A percentile compares a stretch with the other conserved stretches of the same genome.
phyloP scores from a whole-genome alignment of 2,888 invertebrate genomes.

The Himalopsyche kuldschensis region DNA sequence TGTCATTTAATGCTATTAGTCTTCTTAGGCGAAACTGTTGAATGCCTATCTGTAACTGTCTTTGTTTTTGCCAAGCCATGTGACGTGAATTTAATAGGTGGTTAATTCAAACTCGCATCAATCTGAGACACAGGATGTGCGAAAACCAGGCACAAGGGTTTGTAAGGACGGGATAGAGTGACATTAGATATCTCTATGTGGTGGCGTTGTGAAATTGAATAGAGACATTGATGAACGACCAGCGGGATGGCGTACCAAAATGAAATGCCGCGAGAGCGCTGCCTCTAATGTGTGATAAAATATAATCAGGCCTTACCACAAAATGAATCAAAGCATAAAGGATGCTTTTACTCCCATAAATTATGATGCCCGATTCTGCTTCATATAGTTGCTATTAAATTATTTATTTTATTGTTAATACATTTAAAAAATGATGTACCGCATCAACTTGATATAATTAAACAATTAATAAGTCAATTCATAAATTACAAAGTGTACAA shows the following conservation, averaged over 20 bases:
- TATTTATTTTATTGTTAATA: too few species aligned
- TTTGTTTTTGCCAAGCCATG: neutral
- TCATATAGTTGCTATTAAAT: too few species aligned
- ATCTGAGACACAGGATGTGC: neutral
- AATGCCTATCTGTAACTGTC: constrained; percentile 1
- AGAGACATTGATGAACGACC: constrained; percentile 35
- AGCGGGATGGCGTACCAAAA: neutral
- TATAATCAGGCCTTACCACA: neutral
- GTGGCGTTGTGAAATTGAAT: constrained; percentile 29
- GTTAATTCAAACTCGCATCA: constrained; percentile 1
- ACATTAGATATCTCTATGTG: constrained; percentile 24
- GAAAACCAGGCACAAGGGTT: neutral
- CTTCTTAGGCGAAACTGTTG: neutral
- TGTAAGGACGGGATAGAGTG: neutral
- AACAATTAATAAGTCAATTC: too few species aligned
- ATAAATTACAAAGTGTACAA: too few species aligned
- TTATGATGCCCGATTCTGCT: too few species aligned
- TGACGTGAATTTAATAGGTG: neutral
- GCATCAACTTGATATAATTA: too few species aligned
- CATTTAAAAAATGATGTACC: too few species aligned
- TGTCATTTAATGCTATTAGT: neutral
- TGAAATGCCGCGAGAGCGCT: neutral
- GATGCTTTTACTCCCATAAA: neutral
- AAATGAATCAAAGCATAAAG: neutral
- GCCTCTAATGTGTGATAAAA: neutral